A percentile compares a stretch with the other conserved stretches of the same genome.
phyloP scores from a whole-genome alignment of 2,888 invertebrate genomes.

The Drosophila niveifrons region DNA sequence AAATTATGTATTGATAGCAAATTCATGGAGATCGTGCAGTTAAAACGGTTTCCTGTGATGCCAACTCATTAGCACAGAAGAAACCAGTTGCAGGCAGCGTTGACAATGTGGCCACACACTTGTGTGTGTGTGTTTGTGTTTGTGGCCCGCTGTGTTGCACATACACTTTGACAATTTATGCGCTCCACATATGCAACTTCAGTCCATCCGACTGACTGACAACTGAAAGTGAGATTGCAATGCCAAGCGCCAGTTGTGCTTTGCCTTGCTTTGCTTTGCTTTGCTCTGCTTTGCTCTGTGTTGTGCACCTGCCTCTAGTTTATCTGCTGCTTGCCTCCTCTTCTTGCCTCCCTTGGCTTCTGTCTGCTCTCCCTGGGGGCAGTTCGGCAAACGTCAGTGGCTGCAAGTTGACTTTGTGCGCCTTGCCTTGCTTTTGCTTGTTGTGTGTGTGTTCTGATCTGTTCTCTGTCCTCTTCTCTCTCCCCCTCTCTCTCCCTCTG shows the following conservation, averaged over 20 bases:
- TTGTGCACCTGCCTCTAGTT: constrained; percentile 29
- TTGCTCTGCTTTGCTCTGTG: constrained; percentile 38
- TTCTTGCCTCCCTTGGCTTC: not conserved
- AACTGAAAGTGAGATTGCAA: constrained; percentile 68
- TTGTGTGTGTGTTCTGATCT: constrained; percentile 51
- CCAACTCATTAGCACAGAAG: constrained; percentile 38
- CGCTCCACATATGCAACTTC: constrained; percentile 56
- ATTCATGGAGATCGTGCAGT: not conserved
- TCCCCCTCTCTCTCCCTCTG: constrained; percentile 10
- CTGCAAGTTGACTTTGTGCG: constrained; percentile 53
- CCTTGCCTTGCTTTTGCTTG: constrained; percentile 27
- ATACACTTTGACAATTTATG: constrained; percentile 56
- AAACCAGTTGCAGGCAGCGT: constrained; percentile 25
- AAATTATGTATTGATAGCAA: no score
- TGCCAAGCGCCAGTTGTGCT: constrained; percentile 50
- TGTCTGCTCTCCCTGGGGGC: constrained; percentile 23
- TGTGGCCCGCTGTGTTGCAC: not conserved
- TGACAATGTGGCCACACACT: constrained; percentile 25
- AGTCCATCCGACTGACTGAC: constrained; percentile 32
- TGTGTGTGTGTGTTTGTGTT: constrained; percentile 5
- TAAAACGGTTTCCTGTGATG: not conserved
- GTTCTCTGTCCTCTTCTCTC: constrained; percentile 17
- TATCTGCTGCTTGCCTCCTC: not conserved
- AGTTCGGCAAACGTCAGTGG: constrained; percentile 27
- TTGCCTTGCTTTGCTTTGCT: constrained; percentile 29